Base-by-base conservation (phyloP, 1,140 invertebrate species). In the Heliothis virescens region DNA sequence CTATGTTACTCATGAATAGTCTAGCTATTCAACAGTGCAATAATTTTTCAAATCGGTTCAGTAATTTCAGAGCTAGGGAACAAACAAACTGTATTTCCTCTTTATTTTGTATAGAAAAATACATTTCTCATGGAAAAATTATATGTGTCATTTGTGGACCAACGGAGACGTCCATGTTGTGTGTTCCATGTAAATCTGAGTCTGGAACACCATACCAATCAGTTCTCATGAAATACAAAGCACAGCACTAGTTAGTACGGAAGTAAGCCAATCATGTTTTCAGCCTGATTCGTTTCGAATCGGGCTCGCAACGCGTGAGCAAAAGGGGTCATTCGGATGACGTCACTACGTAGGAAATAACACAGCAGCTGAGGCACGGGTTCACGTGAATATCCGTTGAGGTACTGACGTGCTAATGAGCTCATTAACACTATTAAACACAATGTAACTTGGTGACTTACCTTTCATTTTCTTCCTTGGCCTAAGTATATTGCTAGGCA, bases 291-390 rank as follows among this genome's bases (percentile, higher is more conserved):
- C 53, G 69, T 16, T 53, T 16, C 48, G 52, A 71, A 12, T 34
- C 21, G 52, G 53, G 18, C 26, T 50, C 29, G 21, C 63, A 15
- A 57, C 29, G 69, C 50, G 63, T 53, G 47, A 29, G 47, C 41
- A 11, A 72, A 72, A 57, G 52, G 69, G 69, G 69, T 72, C 52
- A 71, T 11, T 53, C 1, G 10, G 1, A 9, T 72, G 69, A 72
- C 69, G 69, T 72, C 69, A 72, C 29, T 4, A 3, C 26, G 52
- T 57, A 72, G 69, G 69, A 72, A 72, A 72, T 72, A 72, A 71
- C 67, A 52, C 47, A 15, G 53, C 69, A 72, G 52, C 69, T 67
- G 63, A 67, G 16, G 3, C 34, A 57, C 15, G 15, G 13, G 29
- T 3, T 60, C 21, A 60, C 48, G 21, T 71, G 50, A n/a, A 15